Percentiles rank a stretch among this genome's conserved stretches.
Evolutionary conservation across 2,113 vertebrate species (phyloP).

Genomic region (Fulica atra): DNA sequence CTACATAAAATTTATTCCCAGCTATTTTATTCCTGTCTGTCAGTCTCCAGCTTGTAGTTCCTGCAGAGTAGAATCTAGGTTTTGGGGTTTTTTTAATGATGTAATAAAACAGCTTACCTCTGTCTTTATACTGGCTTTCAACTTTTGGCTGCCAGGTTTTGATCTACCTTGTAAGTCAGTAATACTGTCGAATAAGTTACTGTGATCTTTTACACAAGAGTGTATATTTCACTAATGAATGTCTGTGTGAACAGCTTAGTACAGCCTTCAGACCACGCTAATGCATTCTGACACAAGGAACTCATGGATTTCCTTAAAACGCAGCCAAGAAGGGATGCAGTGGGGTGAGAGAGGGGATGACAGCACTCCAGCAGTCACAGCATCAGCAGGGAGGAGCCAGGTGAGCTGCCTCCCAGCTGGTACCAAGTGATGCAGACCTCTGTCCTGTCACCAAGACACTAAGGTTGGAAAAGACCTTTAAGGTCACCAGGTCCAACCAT

Average conservation of each 20-base stretch:
- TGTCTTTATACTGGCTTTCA: neutral
- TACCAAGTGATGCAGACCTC: rapidly evolving
- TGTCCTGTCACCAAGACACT: rapidly evolving
- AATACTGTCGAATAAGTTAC: neutral
- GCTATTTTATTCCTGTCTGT: conserved; percentile 53
- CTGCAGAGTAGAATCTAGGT: neutral
- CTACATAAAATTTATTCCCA: conserved; percentile 56
- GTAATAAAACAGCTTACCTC: neutral
- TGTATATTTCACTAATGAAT: neutral
- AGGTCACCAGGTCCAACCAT: no score
- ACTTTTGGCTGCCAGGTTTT: neutral
- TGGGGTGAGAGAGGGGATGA: neutral
- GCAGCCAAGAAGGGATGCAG: neutral
- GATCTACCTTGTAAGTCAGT: neutral
- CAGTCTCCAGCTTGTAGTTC: conserved; percentile 9
- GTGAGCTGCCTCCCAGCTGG: neutral
- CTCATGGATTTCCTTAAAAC: rapidly evolving
- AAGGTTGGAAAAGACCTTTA: no score
- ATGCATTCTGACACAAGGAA: neutral
- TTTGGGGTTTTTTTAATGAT: neutral
- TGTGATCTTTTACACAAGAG: neutral
- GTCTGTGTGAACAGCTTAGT: neutral
- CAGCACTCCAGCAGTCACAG: rapidly evolving
- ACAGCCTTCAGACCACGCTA: neutral
- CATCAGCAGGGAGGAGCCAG: neutral